These are phyloP conservation scores for Eubasilissa regina DNA, from an alignment of 1,140 invertebrate genomes.

Conservation along the genomic window DNA sequence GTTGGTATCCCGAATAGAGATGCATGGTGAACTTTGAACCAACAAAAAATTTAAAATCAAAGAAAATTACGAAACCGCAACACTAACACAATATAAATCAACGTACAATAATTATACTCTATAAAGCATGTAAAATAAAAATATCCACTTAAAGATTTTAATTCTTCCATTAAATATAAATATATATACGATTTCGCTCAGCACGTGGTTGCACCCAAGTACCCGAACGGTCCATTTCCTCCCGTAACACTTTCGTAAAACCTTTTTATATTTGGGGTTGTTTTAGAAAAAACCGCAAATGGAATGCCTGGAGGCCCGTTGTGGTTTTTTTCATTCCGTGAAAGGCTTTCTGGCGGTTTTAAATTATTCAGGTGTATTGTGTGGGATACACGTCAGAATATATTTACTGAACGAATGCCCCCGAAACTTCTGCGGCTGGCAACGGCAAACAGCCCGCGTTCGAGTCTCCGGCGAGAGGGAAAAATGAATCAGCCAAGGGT, in stretches of 20 bases:
- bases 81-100: too few species aligned
- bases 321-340: conserved; percentile 20
- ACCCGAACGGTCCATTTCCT: conserved; percentile 17
- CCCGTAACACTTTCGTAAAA: background rate
- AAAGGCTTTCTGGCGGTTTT: background rate
- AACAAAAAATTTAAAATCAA: too few species aligned
- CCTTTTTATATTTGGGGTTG: conserved; percentile 25
- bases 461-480: background rate
- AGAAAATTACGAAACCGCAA: too few species aligned
- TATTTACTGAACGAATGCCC: background rate
- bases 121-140: too few species aligned
- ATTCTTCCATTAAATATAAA: conserved; percentile 16
- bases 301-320: conserved; percentile 4
- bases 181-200: background rate
- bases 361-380: conserved; percentile 21
- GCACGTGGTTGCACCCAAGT: conserved; percentile 7
- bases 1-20: too few species aligned
- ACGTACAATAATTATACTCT: too few species aligned
- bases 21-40: too few species aligned
- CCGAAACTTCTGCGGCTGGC: background rate
- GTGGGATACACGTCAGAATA: conserved; percentile 21
- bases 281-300: conserved; percentile 24
- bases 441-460: background rate
- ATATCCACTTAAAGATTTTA: too few species aligned
- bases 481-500: background rate